These are phyloP conservation scores for Botia kubotai DNA, from an alignment of 2,797 vertebrate species.

Conservation along the genomic window DNA sequence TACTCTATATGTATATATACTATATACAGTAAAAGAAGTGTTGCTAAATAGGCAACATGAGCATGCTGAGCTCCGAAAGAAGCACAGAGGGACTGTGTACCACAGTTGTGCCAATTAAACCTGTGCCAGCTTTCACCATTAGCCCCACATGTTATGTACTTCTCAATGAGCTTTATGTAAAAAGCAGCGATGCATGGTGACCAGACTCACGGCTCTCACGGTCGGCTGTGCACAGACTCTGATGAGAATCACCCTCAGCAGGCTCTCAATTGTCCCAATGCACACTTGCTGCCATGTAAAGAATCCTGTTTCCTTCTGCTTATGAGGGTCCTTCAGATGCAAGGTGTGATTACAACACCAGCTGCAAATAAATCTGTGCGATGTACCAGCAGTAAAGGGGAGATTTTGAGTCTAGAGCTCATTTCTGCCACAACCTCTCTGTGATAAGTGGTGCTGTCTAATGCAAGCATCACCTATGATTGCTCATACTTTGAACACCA, in stretches of 20 bases:
- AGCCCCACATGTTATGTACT: conserved; percentile 44
- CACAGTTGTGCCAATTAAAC: conserved; percentile 40
- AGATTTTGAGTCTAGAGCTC: not conserved
- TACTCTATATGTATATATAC: no score
- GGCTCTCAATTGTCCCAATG: not conserved
- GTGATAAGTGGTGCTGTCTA: not conserved
- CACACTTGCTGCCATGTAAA: no score
- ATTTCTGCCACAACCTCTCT: not conserved
- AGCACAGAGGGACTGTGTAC: conserved; percentile 35
- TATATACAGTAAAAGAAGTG: not conserved
- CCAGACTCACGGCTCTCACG: conserved; percentile 9
- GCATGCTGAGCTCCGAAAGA: conserved; percentile 20
- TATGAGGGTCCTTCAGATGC: not conserved
- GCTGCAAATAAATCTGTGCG: conserved; percentile 20
- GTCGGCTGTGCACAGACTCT: not conserved
- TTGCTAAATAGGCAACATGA: conserved; percentile 16
- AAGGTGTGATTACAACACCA: conserved; percentile 23
- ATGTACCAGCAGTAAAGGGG: not conserved
- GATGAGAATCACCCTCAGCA: conserved; percentile 9
- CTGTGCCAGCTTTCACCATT: conserved; percentile 42
- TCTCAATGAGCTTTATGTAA: conserved; percentile 35
- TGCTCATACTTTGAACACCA: not conserved
- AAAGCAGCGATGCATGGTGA: conserved; percentile 31
- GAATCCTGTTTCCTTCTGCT: no score
- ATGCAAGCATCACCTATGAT: not conserved